Percentiles rank a stretch among this genome's conserved stretches.
These are phyloP conservation scores for Sclerurus mexicanus DNA, from an alignment of 2,113 vertebrate species.

Conservation along the genomic window DNA sequence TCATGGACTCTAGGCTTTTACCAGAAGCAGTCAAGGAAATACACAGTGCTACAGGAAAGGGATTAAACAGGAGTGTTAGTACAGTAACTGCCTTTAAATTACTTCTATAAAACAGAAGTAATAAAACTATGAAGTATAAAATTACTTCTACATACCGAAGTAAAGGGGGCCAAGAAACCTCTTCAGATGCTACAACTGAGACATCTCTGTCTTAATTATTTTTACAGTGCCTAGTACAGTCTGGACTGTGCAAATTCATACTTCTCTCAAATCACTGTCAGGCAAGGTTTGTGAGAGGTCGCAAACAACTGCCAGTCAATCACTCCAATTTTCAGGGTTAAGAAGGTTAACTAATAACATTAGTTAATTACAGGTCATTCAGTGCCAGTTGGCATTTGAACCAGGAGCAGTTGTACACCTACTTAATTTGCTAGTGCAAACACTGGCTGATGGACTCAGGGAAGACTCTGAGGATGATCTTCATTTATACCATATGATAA, in stretches of 20 bases:
- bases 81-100: neutral
- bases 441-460: neutral
- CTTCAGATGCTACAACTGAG: neutral
- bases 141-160: neutral
- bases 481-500: fast-evolving
- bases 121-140: neutral
- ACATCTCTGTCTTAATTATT: neutral
- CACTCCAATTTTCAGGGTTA: neutral
- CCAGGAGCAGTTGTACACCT: neutral
- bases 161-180: neutral
- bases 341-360: neutral
- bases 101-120: neutral
- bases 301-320: neutral
- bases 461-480: neutral
- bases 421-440: fast-evolving
- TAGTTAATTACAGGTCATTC: neutral
- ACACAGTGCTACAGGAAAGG: neutral
- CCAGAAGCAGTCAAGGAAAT: neutral
- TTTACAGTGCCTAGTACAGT: neutral
- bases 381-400: fast-evolving
- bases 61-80: neutral
- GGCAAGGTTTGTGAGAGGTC: neutral
- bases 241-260: neutral
- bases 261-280: neutral
- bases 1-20: neutral